Conservation (phyloP, 2,113 vertebrate genomes). For the Chaetodon auriga region DNA sequence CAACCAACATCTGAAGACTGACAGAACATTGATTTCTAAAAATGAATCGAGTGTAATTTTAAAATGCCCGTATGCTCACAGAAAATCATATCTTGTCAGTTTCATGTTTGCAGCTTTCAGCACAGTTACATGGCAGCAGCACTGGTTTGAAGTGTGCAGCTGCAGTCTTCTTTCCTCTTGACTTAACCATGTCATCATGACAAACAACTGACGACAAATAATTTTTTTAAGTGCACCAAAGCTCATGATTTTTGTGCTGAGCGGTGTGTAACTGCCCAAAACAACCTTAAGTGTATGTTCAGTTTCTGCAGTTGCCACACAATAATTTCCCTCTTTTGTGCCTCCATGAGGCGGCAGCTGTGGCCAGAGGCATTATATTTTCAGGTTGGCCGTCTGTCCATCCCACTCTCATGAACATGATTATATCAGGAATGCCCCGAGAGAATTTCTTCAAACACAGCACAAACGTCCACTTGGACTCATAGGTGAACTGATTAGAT, state of each 20-base stretch:
- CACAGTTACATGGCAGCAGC: conserved; percentile 15
- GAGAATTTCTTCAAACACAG: no score
- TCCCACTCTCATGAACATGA: no score
- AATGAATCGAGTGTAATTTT: neutral
- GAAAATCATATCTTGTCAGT: neutral
- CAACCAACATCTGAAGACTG: neutral
- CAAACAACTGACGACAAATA: neutral
- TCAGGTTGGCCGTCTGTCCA: no score
- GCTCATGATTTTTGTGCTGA: conserved; percentile 2
- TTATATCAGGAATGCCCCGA: no score
- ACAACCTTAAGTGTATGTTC: neutral
- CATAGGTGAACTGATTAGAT: no score
- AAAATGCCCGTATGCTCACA: neutral
- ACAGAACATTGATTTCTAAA: neutral
- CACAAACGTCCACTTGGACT: no score
- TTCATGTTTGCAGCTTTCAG: neutral
- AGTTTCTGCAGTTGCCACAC: conserved; percentile 19
- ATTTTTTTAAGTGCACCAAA: neutral
- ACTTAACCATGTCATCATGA: conserved; percentile 11
- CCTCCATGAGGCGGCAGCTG: no score
- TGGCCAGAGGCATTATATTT: no score
- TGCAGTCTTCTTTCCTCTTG: conserved; percentile 10
- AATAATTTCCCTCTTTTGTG: conserved; percentile 5
- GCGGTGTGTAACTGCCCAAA: neutral
- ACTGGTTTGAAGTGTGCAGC: conserved; percentile 15